Evolutionary conservation across 2,888 invertebrate species (phyloP), one percentile per base, ranked within the genome.

Genomic region (Drosophila borealis): DNA sequence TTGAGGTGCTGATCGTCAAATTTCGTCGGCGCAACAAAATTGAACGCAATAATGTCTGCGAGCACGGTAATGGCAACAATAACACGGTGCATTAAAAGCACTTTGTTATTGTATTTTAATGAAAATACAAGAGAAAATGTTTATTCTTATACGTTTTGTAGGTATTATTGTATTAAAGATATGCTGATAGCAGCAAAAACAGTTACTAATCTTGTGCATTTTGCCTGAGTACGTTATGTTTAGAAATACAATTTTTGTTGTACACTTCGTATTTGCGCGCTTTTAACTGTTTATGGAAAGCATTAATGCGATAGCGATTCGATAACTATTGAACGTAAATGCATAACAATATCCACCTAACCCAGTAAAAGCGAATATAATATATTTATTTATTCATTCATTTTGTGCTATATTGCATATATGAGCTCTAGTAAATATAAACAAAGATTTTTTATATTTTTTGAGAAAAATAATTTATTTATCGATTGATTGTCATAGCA

Each of bases 1-100:
- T 95, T 49, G 96, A 96, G 89, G 90, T 94, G 19, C 44, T 91
- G 1, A 86, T 73, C 29, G 64, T 91, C 2, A 90, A 90, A 54
- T 90, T 89, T 36, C 87, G 90, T 2, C 77, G 88, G 44, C 89
- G 82, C 33, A 89, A 64, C 33, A 70, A 69, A 41, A 57, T 84
- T 14, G 80, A 74, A 14, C 69, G 85, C 13, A 74, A 88, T 25
- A 89, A 85, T 45, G 77, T 88, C 1, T 55, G 21, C 4, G 73
- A 59, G 6, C 62, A 45, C n/a, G 8, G 13, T 10, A 72, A 62
- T 42, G 62, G 49, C 29, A 72, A 59, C 19, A 44, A 17, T 8
- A 14, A 55, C 36, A 11, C 37, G 10, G 49, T 8, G 1, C 74
- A 73, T n/a, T 68, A 14, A 54, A 60, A 4, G 0, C 1, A 0